Percentiles rank a stretch among this genome's conserved stretches.
phyloP scores from a whole-genome alignment of 2,797 vertebrate genomes.

The Eurystomus glaucurus region DNA sequence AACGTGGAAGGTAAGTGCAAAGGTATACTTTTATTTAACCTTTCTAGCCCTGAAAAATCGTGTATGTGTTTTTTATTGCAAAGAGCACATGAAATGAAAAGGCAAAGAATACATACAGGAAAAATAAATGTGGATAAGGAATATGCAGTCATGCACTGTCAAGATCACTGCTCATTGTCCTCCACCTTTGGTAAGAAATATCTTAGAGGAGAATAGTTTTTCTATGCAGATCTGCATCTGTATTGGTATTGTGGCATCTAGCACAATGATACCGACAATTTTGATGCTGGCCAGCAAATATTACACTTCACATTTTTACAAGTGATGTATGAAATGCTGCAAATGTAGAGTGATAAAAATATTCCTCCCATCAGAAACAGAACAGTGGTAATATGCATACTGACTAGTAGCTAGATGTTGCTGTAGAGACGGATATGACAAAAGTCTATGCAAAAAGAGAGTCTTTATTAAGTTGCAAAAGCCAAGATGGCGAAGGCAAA shows the following conservation, averaged over 20 bases:
- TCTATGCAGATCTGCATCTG: not conserved
- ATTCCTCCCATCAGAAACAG: not conserved
- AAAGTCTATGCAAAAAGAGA: too few species aligned
- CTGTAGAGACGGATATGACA: too few species aligned
- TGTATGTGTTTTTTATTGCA: fast-evolving
- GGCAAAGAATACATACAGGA: not conserved
- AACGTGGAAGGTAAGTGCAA: not conserved
- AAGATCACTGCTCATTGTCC: not conserved
- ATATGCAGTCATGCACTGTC: not conserved
- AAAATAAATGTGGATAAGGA: not conserved
- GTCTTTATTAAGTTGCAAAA: too few species aligned
- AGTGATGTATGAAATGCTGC: not conserved
- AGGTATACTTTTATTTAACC: not conserved
- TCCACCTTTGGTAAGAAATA: not conserved
- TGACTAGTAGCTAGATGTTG: not conserved
- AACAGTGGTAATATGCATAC: not conserved
- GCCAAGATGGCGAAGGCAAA: too few species aligned
- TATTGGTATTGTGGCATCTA: not conserved
- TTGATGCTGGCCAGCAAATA: not conserved
- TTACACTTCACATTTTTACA: not conserved
- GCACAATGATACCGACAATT: not conserved
- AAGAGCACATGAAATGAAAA: not conserved
- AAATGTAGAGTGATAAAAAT: not conserved
- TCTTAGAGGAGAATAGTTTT: not conserved
- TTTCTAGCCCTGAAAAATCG: not conserved